Evolutionary conservation across 1,140 invertebrate genomes (phyloP).

Genomic region (Scylla paramamosain): DNA sequence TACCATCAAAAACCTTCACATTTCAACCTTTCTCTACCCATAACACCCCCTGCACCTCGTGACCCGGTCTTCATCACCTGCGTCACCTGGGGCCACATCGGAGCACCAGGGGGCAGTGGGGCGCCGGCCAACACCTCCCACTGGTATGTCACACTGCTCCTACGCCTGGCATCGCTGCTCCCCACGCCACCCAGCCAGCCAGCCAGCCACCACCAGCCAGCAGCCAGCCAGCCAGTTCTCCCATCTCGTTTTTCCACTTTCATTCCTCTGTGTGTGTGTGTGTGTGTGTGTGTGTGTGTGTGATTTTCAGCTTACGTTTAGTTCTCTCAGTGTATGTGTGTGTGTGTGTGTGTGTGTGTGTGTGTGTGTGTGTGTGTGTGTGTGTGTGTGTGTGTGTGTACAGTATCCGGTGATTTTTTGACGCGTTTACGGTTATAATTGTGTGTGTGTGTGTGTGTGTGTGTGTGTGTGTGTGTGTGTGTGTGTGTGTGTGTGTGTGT

Average conservation of each 20-base stretch:
- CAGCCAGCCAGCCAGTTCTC: not conserved
- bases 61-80: too few relatives aligned
- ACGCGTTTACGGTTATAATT: not conserved
- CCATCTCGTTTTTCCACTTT: not conserved
- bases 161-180: not conserved
- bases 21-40: too few relatives aligned
- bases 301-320: too few relatives aligned
- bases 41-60: too few relatives aligned
- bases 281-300: constrained; percentile 10
- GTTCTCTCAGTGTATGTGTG: not conserved
- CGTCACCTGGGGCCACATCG: too few relatives aligned
- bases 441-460: constrained; percentile 2
- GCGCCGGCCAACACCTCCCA: not conserved
- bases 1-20: too few relatives aligned
- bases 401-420: not conserved
- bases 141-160: not conserved
- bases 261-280: not conserved
- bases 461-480: constrained; percentile 1
- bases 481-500: not conserved
- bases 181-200: too few relatives aligned
- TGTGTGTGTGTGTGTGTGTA: not conserved
- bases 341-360: not conserved
- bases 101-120: too few relatives aligned
- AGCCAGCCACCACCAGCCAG: not conserved
- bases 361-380: constrained; percentile 1